Percentiles rank a stretch among this genome's conserved stretches.
Conservation (phyloP, 2,113 vertebrate species). For the Mandrillus leucophaeus region DNA sequence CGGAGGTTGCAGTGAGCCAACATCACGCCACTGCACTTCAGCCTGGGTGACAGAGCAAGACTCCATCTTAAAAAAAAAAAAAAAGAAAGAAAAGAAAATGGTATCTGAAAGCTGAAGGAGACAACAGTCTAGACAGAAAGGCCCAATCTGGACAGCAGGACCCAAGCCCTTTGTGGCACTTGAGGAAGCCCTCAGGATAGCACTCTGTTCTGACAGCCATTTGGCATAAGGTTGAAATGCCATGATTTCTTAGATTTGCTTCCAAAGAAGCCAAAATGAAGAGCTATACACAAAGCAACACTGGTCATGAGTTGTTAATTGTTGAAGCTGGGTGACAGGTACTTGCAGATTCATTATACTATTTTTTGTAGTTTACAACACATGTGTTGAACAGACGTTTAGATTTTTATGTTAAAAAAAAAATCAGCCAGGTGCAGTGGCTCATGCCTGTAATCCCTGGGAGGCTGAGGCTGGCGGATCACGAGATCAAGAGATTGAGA, state of each 20-base stretch:
- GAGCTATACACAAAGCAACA: not conserved
- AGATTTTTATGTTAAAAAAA: not conserved
- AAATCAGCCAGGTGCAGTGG: too few species aligned
- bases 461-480: too few species aligned
- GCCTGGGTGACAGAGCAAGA: too few species aligned
- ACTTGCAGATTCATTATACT: not conserved
- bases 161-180: not conserved
- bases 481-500: too few species aligned
- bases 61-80: too few species aligned
- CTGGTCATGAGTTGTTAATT: not conserved
- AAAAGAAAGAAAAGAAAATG: not conserved
- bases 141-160: not conserved
- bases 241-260: not conserved
- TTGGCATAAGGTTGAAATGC: not conserved
- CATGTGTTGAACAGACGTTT: not conserved
- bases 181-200: not conserved
- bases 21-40: too few species aligned
- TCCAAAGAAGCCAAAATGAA: not conserved
- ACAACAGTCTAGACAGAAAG: not conserved
- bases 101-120: not conserved
- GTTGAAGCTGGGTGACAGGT: not conserved
- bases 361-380: slow-evolving; percentile 30
- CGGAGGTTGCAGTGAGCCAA: too few species aligned
- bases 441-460: too few species aligned
- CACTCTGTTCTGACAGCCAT: not conserved